Percentiles rank a stretch among this genome's conserved stretches.
phyloP scores from a whole-genome alignment of 2,797 vertebrate genomes.

The Syndactyla subalaris region DNA sequence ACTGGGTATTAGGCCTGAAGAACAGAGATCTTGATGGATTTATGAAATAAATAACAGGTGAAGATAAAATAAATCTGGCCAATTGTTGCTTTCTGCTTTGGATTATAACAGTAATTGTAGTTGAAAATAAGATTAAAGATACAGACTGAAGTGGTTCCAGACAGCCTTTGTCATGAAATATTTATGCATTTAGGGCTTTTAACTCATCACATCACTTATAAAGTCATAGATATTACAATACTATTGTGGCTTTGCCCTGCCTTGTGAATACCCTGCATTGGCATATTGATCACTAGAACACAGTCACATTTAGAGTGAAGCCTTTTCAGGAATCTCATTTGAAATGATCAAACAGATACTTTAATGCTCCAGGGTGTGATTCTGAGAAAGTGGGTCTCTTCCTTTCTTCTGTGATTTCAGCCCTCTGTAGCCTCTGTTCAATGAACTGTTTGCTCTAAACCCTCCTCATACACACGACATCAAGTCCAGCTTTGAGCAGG shows the following conservation, averaged over 20 bases:
- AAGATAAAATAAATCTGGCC: background rate
- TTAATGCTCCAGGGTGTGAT: background rate
- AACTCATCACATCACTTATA: background rate
- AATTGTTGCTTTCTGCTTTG: background rate
- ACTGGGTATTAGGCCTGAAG: background rate
- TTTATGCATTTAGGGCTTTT: background rate
- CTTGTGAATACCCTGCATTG: background rate
- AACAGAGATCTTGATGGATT: background rate
- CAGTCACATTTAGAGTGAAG: background rate
- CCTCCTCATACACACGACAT: fast-evolving
- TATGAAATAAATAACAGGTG: background rate
- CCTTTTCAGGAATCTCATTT: background rate
- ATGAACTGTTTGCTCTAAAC: background rate
- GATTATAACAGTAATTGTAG: background rate
- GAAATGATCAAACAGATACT: background rate
- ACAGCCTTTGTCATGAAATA: conserved; percentile 11
- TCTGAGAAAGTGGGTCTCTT: background rate
- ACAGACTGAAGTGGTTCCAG: background rate
- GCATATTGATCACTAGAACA: background rate
- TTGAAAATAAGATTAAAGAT: conserved; percentile 31
- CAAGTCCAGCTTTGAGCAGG: fast-evolving
- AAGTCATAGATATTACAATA: background rate
- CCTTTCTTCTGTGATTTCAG: background rate
- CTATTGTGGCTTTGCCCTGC: background rate
- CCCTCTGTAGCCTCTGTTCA: background rate